Percentiles rank a stretch among this genome's conserved stretches.
Evolutionary conservation across 2,113 vertebrate genomes (phyloP).

Genomic region (Mormyrus iriodes): DNA sequence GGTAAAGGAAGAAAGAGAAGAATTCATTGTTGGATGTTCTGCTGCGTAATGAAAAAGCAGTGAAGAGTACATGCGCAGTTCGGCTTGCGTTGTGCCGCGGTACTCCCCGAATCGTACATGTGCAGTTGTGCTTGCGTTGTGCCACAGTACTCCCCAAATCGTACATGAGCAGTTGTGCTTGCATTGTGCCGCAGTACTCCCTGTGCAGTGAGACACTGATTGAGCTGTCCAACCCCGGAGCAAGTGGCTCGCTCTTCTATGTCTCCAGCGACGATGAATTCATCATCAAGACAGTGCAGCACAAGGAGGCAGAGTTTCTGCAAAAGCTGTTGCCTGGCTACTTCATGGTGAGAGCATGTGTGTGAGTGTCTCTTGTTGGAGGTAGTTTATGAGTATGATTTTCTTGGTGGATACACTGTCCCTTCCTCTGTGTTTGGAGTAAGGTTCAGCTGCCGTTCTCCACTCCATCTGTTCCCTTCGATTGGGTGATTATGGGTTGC

Average conservation of each 20-base stretch:
- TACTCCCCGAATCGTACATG: background rate
- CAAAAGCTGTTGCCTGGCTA: constrained; percentile 92
- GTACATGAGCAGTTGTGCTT: background rate
- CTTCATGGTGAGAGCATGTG: constrained; percentile 76
- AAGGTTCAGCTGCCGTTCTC: background rate
- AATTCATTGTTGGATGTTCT: background rate
- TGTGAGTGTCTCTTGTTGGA: background rate
- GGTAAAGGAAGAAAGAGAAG: background rate
- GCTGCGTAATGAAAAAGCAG: background rate
- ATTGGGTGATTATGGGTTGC: background rate
- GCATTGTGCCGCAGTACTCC: constrained; percentile 63
- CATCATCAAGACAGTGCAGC: constrained; percentile 92
- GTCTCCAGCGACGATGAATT: constrained; percentile 88
- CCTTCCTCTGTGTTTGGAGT: background rate
- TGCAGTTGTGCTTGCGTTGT: background rate
- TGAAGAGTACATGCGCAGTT: background rate
- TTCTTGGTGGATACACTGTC: background rate
- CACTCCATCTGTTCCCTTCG: background rate
- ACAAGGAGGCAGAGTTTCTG: constrained; percentile 92
- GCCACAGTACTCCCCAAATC: background rate
- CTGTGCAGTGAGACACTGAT: constrained; percentile 82
- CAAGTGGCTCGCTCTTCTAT: constrained; percentile 91
- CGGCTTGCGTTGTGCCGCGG: background rate
- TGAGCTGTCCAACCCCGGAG: constrained; percentile 83
- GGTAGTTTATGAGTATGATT: background rate